Conservation (phyloP, 2,888 invertebrate genomes). For the Drosophila recens region DNA sequence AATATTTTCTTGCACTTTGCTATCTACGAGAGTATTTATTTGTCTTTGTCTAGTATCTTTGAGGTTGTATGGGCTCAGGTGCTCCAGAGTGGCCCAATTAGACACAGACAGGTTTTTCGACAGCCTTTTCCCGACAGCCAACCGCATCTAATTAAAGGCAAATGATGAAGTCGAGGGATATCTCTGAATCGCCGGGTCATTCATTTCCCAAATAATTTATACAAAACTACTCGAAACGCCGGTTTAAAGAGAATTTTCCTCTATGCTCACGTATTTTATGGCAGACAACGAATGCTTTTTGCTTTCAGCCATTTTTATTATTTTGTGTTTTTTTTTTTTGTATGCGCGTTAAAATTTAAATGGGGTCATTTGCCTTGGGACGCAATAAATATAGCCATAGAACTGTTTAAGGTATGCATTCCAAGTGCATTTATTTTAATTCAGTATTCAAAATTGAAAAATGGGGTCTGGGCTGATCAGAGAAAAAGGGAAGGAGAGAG, state of each 20-base stretch:
- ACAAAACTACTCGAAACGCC: conserved; percentile 39
- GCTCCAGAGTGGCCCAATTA: conserved; percentile 61
- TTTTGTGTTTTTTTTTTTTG: conserved; percentile 10
- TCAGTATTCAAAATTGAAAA: conserved; percentile 6
- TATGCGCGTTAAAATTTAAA: conserved; percentile 64
- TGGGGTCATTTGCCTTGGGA: conserved; percentile 72
- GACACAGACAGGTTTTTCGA: conserved; percentile 30
- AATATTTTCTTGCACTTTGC: conserved; percentile 23
- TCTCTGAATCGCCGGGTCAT: conserved; percentile 41
- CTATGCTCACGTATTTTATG: conserved; percentile 9
- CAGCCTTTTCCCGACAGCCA: conserved; percentile 38
- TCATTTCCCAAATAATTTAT: conserved; percentile 68
- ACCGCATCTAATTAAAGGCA: conserved; percentile 63
- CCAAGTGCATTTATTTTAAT: conserved; percentile 54
- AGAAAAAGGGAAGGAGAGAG: background rate
- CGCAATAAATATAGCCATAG: conserved; percentile 27
- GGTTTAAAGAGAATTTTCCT: conserved; percentile 18
- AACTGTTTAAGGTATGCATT: conserved; percentile 35
- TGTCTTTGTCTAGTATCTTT: conserved; percentile 40
- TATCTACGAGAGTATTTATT: conserved; percentile 34
- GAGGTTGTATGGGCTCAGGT: conserved; percentile 54
- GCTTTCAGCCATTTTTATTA: background rate
- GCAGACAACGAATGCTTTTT: conserved; percentile 26
- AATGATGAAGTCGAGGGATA: conserved; percentile 29
- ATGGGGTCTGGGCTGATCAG: background rate